Percentiles rank a stretch among this genome's conserved stretches.
These are phyloP conservation scores for Calameuta pallipes DNA, from an alignment of 2,888 invertebrate genomes.

Conservation along the genomic window DNA sequence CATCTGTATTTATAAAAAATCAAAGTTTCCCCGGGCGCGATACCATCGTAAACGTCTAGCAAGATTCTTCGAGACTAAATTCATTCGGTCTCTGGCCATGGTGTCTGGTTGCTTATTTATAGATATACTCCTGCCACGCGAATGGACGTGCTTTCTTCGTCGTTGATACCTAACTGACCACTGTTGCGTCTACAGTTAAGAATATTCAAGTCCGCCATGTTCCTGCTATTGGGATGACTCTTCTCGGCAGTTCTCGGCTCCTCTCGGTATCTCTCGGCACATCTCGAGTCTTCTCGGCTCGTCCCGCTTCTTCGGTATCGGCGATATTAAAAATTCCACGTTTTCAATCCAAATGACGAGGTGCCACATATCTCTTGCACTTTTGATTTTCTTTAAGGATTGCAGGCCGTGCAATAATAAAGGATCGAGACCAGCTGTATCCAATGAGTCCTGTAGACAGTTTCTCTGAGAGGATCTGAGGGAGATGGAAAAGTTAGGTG, in stretches of 20 bases:
- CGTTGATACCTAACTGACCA: constrained; percentile 2
- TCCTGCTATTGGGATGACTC: not conserved
- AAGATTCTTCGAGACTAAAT: constrained; percentile 2
- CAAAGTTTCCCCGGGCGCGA: constrained; percentile 34
- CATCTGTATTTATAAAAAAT: constrained; percentile 54
- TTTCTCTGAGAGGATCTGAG: not conserved
- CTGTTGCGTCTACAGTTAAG: not conserved
- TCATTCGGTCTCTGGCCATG: not conserved
- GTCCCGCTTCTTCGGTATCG: not conserved
- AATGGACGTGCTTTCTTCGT: constrained; percentile 13
- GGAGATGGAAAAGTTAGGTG: constrained; percentile 19
- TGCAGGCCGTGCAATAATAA: not conserved
- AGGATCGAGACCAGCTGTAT: not conserved
- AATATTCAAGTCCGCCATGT: not conserved
- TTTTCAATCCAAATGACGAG: not conserved
- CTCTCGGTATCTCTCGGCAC: not conserved
- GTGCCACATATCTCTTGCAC: not conserved
- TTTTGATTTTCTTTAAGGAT: not conserved
- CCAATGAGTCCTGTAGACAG: not conserved
- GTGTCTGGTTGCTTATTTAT: constrained; percentile 11
- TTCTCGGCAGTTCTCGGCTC: not conserved
- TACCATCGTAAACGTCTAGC: constrained; percentile 29
- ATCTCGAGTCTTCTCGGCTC: not conserved
- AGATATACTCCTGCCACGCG: constrained; percentile 14
- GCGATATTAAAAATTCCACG: not conserved